Percentiles rank a stretch among this genome's conserved stretches.
phyloP scores from a whole-genome alignment of 2,888 invertebrate genomes.

The Ectemnius cavifrons region DNA sequence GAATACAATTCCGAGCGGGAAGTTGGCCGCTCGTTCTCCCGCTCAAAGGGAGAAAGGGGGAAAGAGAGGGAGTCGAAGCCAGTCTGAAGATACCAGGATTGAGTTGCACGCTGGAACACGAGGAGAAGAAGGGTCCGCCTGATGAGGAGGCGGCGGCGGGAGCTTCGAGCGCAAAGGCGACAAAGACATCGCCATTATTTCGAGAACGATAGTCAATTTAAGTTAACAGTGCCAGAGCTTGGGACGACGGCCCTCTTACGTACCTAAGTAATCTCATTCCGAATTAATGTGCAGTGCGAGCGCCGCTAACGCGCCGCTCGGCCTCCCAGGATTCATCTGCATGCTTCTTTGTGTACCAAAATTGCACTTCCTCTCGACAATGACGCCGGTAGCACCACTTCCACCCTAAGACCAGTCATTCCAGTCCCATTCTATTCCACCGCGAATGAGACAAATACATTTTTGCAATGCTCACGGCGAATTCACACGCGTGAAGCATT shows the following conservation, averaged over 20 bases:
- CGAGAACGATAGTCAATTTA: slow-evolving; percentile 69
- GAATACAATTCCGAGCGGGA: slow-evolving; percentile 62
- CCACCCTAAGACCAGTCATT: slow-evolving; percentile 26
- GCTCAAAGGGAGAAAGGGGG: slow-evolving; percentile 45
- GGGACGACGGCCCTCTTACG: slow-evolving; percentile 54
- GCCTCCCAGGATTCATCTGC: slow-evolving; percentile 51
- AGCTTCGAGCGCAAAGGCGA: slow-evolving; percentile 50
- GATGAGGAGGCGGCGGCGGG: slow-evolving; percentile 45
- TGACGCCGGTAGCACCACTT: slow-evolving; percentile 24
- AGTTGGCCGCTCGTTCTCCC: slow-evolving; percentile 46
- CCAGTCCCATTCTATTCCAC: slow-evolving; percentile 27
- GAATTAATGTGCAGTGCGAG: slow-evolving; percentile 63
- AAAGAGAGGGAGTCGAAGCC: slow-evolving; percentile 1
- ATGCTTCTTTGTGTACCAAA: slow-evolving; percentile 55
- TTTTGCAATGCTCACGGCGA: slow-evolving; percentile 10
- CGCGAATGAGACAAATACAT: slow-evolving; percentile 24
- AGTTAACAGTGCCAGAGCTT: slow-evolving; percentile 60
- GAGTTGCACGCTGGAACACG: too few relatives aligned
- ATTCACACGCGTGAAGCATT: too few relatives aligned
- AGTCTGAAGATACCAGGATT: too few relatives aligned
- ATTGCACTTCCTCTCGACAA: slow-evolving; percentile 57
- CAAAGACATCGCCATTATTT: slow-evolving; percentile 63
- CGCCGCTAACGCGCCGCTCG: slow-evolving; percentile 47
- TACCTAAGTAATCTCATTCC: slow-evolving; percentile 65
- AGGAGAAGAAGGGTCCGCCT: slow-evolving; percentile 33